phyloP scores from a whole-genome alignment of 2,113 vertebrate genomes.

The Butorides virescens region DNA sequence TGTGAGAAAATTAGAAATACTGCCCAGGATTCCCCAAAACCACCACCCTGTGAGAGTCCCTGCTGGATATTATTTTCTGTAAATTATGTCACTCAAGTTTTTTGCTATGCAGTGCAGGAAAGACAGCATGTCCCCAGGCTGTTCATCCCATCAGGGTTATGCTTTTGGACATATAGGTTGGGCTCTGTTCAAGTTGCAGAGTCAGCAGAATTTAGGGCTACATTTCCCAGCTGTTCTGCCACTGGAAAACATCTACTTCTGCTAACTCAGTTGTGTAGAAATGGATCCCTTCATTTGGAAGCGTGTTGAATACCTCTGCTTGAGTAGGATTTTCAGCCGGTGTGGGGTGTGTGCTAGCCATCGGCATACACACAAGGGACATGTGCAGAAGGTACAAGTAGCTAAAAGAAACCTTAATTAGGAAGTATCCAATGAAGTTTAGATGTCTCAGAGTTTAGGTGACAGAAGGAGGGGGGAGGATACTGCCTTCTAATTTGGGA shows the following conservation, averaged over 20 bases:
- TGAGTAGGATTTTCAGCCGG: neutral
- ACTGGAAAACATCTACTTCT: neutral
- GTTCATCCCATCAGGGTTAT: neutral
- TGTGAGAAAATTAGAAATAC: neutral
- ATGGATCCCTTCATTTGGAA: neutral
- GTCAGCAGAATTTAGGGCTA: neutral
- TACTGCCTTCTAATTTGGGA: neutral
- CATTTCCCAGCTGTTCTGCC: neutral
- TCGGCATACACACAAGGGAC: fast-evolving
- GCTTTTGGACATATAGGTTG: neutral
- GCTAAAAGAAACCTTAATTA: neutral
- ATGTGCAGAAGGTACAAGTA: neutral
- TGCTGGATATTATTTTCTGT: neutral
- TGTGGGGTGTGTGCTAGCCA: neutral
- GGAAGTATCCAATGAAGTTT: neutral
- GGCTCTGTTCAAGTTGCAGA: neutral
- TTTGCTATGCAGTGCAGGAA: neutral
- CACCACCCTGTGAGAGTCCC: fast-evolving
- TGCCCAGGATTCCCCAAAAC: neutral
- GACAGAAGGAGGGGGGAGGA: neutral
- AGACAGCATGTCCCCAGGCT: neutral
- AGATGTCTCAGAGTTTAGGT: fast-evolving
- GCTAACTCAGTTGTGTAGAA: neutral
- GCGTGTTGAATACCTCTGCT: neutral
- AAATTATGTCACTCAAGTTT: neutral